phyloP scores from a whole-genome alignment of 2,888 invertebrate genomes.

The Diarsia dahlii region DNA sequence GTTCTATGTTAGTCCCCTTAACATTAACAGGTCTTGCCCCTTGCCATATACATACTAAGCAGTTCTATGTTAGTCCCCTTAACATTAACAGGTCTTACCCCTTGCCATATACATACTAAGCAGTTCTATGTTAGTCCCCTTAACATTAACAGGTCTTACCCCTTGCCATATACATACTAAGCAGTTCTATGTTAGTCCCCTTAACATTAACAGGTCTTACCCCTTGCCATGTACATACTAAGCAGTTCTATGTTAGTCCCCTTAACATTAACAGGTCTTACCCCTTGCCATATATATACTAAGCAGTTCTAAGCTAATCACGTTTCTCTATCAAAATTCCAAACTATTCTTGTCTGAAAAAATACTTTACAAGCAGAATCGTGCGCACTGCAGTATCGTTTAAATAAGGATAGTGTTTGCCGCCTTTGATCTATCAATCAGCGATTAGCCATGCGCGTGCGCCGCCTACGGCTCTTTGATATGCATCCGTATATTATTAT shows the following conservation, averaged over 20 bases:
- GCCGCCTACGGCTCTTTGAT: conserved; percentile 54
- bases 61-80: no score
- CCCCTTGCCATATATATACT: not conserved
- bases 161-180: not conserved
- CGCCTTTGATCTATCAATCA: conserved; percentile 77
- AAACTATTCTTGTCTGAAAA: conserved; percentile 4
- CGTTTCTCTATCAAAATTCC: not conserved
- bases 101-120: not conserved
- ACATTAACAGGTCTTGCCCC: not conserved
- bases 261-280: not conserved
- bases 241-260: no score
- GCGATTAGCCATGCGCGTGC: conserved; percentile 78
- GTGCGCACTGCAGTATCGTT: conserved; percentile 29
- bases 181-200: no score
- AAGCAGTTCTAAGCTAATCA: not conserved
- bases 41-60: not conserved
- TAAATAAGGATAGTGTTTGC: conserved; percentile 65
- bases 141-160: not conserved
- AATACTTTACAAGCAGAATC: conserved; percentile 7
- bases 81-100: not conserved
- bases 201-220: not conserved
- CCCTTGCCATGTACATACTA: not conserved
- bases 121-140: no score
- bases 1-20: no score
- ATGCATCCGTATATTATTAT: conserved; percentile 53